phyloP scores from a whole-genome alignment of 2,113 vertebrate genomes.

The Galbula dea region DNA sequence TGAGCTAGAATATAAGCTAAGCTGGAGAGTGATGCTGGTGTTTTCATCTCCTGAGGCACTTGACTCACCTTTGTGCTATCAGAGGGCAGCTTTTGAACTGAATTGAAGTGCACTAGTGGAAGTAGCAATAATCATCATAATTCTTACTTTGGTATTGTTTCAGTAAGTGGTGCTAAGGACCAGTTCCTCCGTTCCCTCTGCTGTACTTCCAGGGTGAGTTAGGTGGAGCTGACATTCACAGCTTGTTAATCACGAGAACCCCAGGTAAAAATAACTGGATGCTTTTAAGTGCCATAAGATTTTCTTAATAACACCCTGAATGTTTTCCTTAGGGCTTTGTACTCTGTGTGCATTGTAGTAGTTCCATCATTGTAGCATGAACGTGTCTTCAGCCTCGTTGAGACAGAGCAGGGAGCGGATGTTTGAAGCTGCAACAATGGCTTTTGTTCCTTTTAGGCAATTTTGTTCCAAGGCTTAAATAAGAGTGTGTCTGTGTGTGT shows the following conservation, averaged over 20 bases:
- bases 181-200: not conserved
- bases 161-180: constrained; percentile 36
- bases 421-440: constrained; percentile 8
- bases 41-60: constrained; percentile 21
- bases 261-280: constrained; percentile 37
- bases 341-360: not conserved
- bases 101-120: not conserved
- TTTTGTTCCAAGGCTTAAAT: not conserved
- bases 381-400: not conserved
- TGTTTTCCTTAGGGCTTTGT: constrained; percentile 22
- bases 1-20: not conserved
- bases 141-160: constrained; percentile 39
- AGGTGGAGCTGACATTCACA: constrained; percentile 36
- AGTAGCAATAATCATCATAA: constrained; percentile 36
- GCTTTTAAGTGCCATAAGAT: constrained; percentile 14
- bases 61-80: constrained; percentile 31
- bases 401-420: constrained; percentile 6
- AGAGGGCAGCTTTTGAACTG: constrained; percentile 23
- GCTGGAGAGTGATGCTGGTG: not conserved
- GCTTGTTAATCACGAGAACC: constrained; percentile 47
- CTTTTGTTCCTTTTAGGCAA: not conserved
- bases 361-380: not conserved
- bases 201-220: constrained; percentile 13
- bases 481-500: too few relatives aligned
- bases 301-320: constrained; percentile 47